phyloP scores from a whole-genome alignment of 2,888 invertebrate species.

The Tridacna crocea region DNA sequence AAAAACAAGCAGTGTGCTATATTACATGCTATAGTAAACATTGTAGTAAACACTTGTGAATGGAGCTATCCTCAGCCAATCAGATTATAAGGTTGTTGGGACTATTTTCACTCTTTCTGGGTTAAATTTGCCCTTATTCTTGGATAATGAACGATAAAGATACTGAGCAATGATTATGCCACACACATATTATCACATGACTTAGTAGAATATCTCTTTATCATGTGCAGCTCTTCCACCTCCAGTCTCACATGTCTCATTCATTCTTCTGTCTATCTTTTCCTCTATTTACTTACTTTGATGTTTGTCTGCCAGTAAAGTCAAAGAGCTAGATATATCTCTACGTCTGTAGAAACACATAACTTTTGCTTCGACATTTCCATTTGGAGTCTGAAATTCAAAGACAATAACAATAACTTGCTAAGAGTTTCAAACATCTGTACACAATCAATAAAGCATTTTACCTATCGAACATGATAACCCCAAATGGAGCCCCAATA shows the following conservation, averaged over 20 bases:
- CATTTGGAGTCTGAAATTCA: slow-evolving; percentile 92
- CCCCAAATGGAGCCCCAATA: slow-evolving; percentile 45
- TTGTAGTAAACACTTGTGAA: slow-evolving; percentile 65
- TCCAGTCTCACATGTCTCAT: background rate
- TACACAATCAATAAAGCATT: slow-evolving; percentile 45
- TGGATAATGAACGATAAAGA: background rate
- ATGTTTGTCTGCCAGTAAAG: slow-evolving; percentile 99
- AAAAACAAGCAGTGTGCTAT: no score
- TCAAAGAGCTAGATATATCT: slow-evolving; percentile 97
- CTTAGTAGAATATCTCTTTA: background rate
- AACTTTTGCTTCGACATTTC: slow-evolving; percentile 99
- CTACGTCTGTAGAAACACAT: slow-evolving; percentile 99
- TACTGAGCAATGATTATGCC: background rate
- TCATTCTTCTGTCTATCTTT: slow-evolving; percentile 21
- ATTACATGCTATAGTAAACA: slow-evolving; percentile 41
- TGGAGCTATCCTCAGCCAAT: slow-evolving; percentile 70
- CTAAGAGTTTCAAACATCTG: slow-evolving; percentile 3
- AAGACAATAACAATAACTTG: slow-evolving; percentile 13
- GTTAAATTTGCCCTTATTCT: background rate
- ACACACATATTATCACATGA: background rate
- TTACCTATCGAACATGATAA: slow-evolving; percentile 41
- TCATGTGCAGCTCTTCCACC: background rate
- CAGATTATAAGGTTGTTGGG: slow-evolving; percentile 63
- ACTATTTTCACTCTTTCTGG: slow-evolving; percentile 68
- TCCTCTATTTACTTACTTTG: slow-evolving; percentile 86